Conservation (phyloP, 2,113 vertebrate species). For the Salminus brasiliensis region DNA sequence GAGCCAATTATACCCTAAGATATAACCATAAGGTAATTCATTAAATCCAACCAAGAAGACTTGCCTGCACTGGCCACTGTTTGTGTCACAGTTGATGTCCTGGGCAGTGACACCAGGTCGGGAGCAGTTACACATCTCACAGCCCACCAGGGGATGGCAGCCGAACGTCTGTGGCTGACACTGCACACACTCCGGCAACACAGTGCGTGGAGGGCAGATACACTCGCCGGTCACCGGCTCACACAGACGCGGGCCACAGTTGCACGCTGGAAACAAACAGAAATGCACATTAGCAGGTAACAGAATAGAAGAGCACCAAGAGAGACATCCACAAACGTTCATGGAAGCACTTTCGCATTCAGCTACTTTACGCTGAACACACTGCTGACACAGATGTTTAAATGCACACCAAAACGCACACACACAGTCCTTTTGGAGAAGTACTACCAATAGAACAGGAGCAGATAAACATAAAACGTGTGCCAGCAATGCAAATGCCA, state of each 20-base stretch:
- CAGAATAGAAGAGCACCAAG: no score
- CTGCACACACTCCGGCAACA: constrained; percentile 83
- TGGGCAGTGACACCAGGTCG: constrained; percentile 76
- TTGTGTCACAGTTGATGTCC: constrained; percentile 79
- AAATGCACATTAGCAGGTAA: neutral
- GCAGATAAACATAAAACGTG: no score
- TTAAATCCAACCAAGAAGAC: neutral
- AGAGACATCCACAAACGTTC: no score
- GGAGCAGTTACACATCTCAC: constrained; percentile 94
- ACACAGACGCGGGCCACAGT: constrained; percentile 86
- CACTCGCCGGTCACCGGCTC: constrained; percentile 89
- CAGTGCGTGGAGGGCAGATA: constrained; percentile 89
- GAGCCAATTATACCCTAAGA: no score
- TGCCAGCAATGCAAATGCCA: no score
- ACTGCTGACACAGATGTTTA: no score
- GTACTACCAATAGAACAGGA: no score
- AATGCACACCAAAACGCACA: no score
- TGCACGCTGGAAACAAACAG: constrained; percentile 80
- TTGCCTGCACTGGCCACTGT: constrained; percentile 94
- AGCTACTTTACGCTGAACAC: no score
- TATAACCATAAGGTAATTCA: no score
- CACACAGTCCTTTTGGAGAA: no score
- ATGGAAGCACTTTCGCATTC: no score
- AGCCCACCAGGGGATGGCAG: constrained; percentile 93
- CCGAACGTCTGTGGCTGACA: constrained; percentile 92